Base-by-base conservation (phyloP, 1,140 invertebrate species). In the Aphelinus certus region DNA sequence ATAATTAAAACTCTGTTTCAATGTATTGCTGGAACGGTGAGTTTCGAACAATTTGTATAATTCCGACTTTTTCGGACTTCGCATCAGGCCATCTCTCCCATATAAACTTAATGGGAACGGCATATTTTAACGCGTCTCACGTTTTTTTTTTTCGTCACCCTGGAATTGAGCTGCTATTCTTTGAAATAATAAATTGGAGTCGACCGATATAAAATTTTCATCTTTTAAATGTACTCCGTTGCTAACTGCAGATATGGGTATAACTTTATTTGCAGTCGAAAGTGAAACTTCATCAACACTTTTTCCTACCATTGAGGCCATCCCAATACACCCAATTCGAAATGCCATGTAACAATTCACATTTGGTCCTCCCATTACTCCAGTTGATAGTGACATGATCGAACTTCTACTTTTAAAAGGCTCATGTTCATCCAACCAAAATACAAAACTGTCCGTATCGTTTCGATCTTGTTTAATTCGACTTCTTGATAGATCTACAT, bases 401-500 rank as follows among this genome's bases (percentile, higher is more conserved):
- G 2, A 1, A 76, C 71, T 80, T 78, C 78, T 78, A 48, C 73
- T 10, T 61, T 79, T 78, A 76, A 85, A 86, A 42, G 83, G 82
- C 79, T 82, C 48, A 80, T 84, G 82, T 4, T 67, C 56, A 67
- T 80, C 75, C 64, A 88, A 83, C 84, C 85, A 88, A n/a, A 76
- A 68, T 49, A 81, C 4, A 66, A 88, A 76, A 80, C 73, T 83
- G 69, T 76, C 56, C 66, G 84, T 69, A 73, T 88, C 84, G 75
- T 74, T 67, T 74, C 74, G 74, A 80, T 88, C 84, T 79, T 75
- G 83, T 77, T 83, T 81, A 45, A 85, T 77, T 75, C 87, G 72
- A 62, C 82, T 83, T 78, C 83, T 80, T 47, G 80, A 79, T 46
- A 81, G 69, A 81, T 88, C 86, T 71, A 86, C 80, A 81, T 88